A percentile compares a stretch with the other conserved stretches of the same genome.
These are phyloP conservation scores for Rhegmatorhina hoffmannsi DNA, from an alignment of 2,113 vertebrate genomes.

Conservation along the genomic window DNA sequence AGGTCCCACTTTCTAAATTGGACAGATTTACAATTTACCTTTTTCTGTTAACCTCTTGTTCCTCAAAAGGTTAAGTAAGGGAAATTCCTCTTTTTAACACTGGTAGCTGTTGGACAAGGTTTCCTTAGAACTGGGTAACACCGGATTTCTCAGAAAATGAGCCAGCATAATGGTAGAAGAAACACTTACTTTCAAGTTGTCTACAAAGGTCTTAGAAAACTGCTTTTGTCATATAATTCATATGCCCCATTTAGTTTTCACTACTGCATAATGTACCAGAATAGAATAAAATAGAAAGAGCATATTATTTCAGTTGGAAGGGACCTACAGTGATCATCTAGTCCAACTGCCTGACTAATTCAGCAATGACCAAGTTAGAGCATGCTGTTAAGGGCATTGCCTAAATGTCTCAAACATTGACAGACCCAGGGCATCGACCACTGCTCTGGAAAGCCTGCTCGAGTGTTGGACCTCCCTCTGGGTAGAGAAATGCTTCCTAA, in stretches of 20 bases:
- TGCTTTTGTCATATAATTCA: neutral
- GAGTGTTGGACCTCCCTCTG: neutral
- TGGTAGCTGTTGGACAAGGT: constrained; percentile 8
- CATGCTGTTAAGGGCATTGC: neutral
- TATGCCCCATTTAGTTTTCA: neutral
- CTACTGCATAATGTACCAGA: neutral
- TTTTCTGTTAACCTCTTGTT: constrained; percentile 61
- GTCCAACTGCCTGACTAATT: neutral
- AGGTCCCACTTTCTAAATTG: constrained; percentile 43
- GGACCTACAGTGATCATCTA: neutral
- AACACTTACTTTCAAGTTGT: neutral
- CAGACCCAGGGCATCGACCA: neutral
- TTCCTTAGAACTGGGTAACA: neutral
- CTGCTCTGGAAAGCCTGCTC: neutral
- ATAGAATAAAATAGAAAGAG: neutral
- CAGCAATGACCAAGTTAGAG: neutral
- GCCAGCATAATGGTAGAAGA: neutral
- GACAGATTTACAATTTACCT: constrained; percentile 62
- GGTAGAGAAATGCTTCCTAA: neutral
- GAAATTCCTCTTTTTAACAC: constrained; percentile 37
- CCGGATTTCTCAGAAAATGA: neutral
- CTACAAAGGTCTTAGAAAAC: neutral
- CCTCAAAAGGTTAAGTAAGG: constrained; percentile 50
- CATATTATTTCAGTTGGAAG: neutral
- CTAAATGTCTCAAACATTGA: neutral